phyloP scores from a whole-genome alignment of 1,140 invertebrate species.

The Calephelis virginiensis region DNA sequence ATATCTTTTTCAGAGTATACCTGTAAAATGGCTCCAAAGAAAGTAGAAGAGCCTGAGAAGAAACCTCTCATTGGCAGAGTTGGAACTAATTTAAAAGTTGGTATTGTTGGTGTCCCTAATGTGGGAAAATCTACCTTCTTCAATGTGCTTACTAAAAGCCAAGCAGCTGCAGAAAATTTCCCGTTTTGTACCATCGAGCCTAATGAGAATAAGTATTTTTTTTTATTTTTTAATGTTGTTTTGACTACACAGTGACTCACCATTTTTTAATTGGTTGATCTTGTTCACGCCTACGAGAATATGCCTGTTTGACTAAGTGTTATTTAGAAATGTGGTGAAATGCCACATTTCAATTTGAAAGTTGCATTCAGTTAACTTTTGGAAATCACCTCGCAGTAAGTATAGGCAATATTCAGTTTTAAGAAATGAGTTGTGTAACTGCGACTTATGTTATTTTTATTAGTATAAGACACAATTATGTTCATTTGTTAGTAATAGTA shows the following conservation, averaged over 20 bases:
- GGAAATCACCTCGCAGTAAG: too few relatives aligned
- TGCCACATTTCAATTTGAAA: too few relatives aligned
- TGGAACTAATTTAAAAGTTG: slow-evolving; percentile 98
- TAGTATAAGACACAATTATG: too few relatives aligned
- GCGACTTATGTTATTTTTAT: too few relatives aligned
- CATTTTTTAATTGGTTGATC: background rate
- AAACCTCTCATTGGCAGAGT: slow-evolving; percentile 97
- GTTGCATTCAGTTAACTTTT: too few relatives aligned
- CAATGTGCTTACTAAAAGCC: slow-evolving; percentile 98
- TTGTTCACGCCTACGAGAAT: too few relatives aligned
- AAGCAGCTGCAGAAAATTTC: slow-evolving; percentile 98
- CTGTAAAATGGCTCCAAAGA: slow-evolving; percentile 94
- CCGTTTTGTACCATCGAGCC: slow-evolving; percentile 99
- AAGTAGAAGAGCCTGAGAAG: slow-evolving; percentile 92
- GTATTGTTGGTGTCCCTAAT: slow-evolving; percentile 95
- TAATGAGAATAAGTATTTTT: slow-evolving; percentile 98
- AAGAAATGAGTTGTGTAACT: too few relatives aligned
- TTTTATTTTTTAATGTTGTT: slow-evolving; percentile 6
- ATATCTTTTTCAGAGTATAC: background rate
- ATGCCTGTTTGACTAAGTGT: too few relatives aligned
- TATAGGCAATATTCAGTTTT: too few relatives aligned
- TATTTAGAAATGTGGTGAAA: too few relatives aligned
- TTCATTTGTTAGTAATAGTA: too few relatives aligned
- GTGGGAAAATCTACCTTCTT: slow-evolving; percentile 99
- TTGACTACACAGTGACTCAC: background rate